A percentile compares a stretch with the other conserved stretches of the same genome.
Evolutionary conservation across 2,888 invertebrate species (phyloP).

Genomic region (Xiphydria camelus): DNA sequence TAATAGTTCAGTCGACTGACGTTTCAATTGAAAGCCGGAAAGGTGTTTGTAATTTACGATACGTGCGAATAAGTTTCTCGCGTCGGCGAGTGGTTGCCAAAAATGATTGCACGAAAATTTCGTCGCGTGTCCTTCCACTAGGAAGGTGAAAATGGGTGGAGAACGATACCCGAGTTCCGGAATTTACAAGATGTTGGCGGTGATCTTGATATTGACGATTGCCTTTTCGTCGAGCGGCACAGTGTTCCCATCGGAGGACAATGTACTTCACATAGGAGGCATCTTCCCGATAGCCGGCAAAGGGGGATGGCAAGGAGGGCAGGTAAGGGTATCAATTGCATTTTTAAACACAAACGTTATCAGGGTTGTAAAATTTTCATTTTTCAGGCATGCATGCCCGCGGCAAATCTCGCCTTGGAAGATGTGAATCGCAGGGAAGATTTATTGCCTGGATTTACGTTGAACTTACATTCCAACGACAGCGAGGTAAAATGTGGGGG

Average conservation of each 20-base stretch:
- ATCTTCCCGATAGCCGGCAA: constrained; percentile 97
- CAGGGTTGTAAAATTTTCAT: no score
- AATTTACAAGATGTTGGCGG: constrained; percentile 20
- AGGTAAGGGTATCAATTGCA: constrained; percentile 61
- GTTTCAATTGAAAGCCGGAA: no score
- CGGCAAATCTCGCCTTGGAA: constrained; percentile 92
- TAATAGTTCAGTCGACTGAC: no score
- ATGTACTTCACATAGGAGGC: constrained; percentile 92
- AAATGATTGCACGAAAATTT: no score
- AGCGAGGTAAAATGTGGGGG: constrained; percentile 93
- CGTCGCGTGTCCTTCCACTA: no score
- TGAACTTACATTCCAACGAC: constrained; percentile 92
- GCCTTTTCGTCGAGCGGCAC: constrained; percentile 31
- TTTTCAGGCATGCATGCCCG: constrained; percentile 88
- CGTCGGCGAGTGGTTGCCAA: no score
- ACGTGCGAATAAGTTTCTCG: no score
- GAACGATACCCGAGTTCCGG: no score
- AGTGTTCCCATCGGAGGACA: constrained; percentile 60
- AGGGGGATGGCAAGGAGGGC: constrained; percentile 98
- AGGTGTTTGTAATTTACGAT: no score
- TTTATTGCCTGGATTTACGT: constrained; percentile 86
- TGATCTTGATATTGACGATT: constrained; percentile 29
- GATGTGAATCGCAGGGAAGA: constrained; percentile 91
- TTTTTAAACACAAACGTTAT: background rate
- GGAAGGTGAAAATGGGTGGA: no score